Percentiles rank a stretch among this genome's conserved stretches.
These are phyloP conservation scores for Crambe crambe DNA, from an alignment of 37 sponge, comb jelly and placozoan genomes.

Conservation along the genomic window DNA sequence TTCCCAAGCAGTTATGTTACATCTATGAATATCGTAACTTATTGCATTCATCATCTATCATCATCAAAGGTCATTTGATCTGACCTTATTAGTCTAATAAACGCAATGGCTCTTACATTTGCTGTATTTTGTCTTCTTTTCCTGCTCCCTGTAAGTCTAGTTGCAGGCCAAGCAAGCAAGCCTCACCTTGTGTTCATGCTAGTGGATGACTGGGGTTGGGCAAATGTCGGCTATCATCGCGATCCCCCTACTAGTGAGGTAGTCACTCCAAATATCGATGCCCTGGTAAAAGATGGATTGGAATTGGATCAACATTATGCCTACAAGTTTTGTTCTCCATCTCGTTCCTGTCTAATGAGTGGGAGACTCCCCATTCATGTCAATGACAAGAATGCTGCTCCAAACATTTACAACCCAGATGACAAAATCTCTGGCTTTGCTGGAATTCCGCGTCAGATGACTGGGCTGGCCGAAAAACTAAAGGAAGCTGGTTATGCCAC, in stretches of 20 bases:
- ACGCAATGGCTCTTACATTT: no score
- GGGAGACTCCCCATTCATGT: slow-evolving; percentile 61
- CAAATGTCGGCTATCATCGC: slow-evolving; percentile 55
- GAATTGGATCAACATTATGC: slow-evolving; percentile 51
- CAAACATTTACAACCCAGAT: slow-evolving; percentile 28
- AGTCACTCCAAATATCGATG: slow-evolving; percentile 42
- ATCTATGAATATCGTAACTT: no score
- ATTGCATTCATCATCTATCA: no score
- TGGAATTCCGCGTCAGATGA: slow-evolving; percentile 46
- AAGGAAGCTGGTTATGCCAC: slow-evolving; percentile 41
- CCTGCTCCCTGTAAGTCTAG: no score
- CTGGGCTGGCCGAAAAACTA: slow-evolving; percentile 43
- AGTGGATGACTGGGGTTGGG: slow-evolving; percentile 59
- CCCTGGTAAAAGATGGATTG: slow-evolving; percentile 42
- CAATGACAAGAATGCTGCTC: slow-evolving; percentile 26
- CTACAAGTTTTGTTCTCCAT: slow-evolving; percentile 46
- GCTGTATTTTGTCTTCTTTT: no score
- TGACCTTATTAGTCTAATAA: no score
- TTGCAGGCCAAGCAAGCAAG: no score
- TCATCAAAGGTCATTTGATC: no score
- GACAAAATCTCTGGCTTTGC: slow-evolving; percentile 35
- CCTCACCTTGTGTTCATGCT: slow-evolving; percentile 16
- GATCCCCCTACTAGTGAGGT: slow-evolving; percentile 33
- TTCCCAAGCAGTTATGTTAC: no score
- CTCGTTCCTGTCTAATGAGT: slow-evolving; percentile 51